Conservation (phyloP, 2,797 vertebrate species). For the Malacoctenus gilli region DNA sequence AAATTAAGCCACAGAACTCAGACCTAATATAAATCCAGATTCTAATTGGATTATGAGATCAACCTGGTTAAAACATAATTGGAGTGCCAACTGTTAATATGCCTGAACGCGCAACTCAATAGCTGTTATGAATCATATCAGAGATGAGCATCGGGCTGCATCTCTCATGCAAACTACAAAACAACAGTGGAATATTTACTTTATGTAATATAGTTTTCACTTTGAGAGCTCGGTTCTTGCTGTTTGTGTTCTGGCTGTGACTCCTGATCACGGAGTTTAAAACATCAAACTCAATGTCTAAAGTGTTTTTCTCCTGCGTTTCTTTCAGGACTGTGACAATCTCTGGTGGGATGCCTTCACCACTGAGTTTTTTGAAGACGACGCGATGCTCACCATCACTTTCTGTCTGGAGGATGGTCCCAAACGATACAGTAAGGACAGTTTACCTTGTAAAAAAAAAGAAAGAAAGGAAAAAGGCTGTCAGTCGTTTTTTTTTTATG, state of each 20-base stretch:
- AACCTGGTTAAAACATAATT: conserved; percentile 63
- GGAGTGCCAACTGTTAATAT: conserved; percentile 58
- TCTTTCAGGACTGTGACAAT: conserved; percentile 97
- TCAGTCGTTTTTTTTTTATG: no score
- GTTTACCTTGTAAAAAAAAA: no score
- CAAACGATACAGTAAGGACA: conserved; percentile 96
- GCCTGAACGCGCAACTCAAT: conserved; percentile 1
- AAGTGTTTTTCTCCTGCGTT: conserved; percentile 3
- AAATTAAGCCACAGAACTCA: conserved; percentile 48
- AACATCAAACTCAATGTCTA: no score
- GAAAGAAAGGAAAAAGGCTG: no score
- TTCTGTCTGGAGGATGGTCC: conserved; percentile 99
- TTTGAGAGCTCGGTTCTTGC: no score
- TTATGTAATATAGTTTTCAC: no score
- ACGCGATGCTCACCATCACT: conserved; percentile 97
- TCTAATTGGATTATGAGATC: conserved; percentile 70
- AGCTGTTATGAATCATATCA: conserved; percentile 18
- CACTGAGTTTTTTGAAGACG: conserved; percentile 99
- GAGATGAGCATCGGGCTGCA: no score
- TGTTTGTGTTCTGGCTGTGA: no score
- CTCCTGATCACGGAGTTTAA: no score
- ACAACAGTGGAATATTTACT: neutral
- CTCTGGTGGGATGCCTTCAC: conserved; percentile 99
- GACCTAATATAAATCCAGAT: conserved; percentile 60
- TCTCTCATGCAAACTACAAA: neutral